phyloP scores from a whole-genome alignment of 2,113 vertebrate genomes.

The Falcunculus frontatus region DNA sequence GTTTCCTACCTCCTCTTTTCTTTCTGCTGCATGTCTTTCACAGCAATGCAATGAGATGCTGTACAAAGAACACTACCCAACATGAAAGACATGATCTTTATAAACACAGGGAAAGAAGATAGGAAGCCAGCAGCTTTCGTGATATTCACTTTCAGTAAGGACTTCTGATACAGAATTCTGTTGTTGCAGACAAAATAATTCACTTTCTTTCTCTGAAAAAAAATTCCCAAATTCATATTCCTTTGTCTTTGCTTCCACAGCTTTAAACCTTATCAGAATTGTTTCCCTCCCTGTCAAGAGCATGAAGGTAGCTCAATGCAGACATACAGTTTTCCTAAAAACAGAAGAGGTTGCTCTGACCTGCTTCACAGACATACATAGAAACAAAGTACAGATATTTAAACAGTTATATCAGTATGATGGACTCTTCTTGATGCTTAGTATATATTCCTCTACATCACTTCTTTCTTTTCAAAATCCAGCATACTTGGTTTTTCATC shows the following conservation, averaged over 20 bases:
- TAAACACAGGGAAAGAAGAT: not conserved
- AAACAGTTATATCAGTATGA: not conserved
- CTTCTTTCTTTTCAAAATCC: not conserved
- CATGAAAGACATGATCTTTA: not conserved
- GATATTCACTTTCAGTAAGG: not conserved
- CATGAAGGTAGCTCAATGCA: not conserved
- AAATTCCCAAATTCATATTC: not conserved
- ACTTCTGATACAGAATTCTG: not conserved
- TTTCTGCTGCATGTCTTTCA: not conserved
- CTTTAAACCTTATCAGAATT: not conserved
- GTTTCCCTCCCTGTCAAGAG: not conserved
- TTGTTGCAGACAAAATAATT: not conserved
- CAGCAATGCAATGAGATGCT: not conserved
- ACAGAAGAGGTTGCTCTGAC: not conserved
- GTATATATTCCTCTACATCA: not conserved
- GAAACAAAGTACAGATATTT: not conserved
- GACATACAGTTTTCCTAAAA: not conserved
- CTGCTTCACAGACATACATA: not conserved
- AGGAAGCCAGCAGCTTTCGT: not conserved
- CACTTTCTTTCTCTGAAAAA: not conserved
- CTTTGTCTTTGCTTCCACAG: not conserved
- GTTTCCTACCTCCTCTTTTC: not conserved
- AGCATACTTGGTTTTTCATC: not conserved
- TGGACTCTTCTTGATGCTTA: not conserved
- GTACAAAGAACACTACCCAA: not conserved